Evolutionary conservation across 2,888 invertebrate genomes (phyloP).

Genomic region (Nowickia ferox): DNA sequence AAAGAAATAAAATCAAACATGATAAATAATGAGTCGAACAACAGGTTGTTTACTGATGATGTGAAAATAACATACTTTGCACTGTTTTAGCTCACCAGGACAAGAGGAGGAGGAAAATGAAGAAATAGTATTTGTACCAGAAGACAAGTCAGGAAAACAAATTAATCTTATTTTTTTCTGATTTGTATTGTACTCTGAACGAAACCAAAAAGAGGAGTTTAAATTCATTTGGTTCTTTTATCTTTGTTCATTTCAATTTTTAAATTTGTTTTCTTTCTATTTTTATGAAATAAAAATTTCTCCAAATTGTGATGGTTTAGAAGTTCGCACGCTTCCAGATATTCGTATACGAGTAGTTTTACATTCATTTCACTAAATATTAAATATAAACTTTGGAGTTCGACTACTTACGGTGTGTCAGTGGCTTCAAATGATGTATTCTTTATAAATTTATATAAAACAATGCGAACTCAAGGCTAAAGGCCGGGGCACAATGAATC

Average conservation of each 20-base stretch:
- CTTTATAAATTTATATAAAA: background rate
- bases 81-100: slow-evolving; percentile 49
- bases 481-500: too few species aligned
- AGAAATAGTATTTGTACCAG: slow-evolving; percentile 35
- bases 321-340: slow-evolving; percentile 69
- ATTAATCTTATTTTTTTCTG: slow-evolving; percentile 74
- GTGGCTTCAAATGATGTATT: background rate
- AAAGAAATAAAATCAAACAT: slow-evolving; percentile 51
- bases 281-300: slow-evolving; percentile 43
- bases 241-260: slow-evolving; percentile 49
- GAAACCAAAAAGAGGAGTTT: slow-evolving; percentile 49
- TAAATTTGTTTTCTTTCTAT: slow-evolving; percentile 41
- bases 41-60: slow-evolving; percentile 76
- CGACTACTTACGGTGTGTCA: background rate
- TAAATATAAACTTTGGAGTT: slow-evolving; percentile 11
- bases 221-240: slow-evolving; percentile 32
- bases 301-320: slow-evolving; percentile 21
- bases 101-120: slow-evolving; percentile 29
- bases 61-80: slow-evolving; percentile 71
- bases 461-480: too few species aligned
- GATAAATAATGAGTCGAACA: slow-evolving; percentile 73
- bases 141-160: slow-evolving; percentile 73
- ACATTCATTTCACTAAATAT: slow-evolving; percentile 1
- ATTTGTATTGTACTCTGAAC: slow-evolving; percentile 48
- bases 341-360: slow-evolving; percentile 39